Conservation (phyloP, 2,888 invertebrate genomes). For the Acanthoscelides obtectus region DNA sequence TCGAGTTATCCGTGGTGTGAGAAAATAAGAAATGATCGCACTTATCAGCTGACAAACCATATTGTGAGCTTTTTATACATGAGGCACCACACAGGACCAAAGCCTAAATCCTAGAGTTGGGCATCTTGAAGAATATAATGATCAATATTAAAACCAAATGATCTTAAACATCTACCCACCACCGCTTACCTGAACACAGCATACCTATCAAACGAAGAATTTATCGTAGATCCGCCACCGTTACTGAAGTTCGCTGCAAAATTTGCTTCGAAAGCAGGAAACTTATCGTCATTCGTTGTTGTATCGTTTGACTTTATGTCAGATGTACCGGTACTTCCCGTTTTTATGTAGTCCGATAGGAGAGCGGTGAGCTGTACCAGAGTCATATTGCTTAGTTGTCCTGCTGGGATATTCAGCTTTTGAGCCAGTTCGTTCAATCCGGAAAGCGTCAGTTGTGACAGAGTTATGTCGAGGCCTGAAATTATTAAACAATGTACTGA, state of each 20-base stretch:
- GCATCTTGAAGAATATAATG: too few species aligned
- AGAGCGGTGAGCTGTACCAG: conserved; percentile 81
- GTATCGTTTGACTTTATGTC: conserved; percentile 1
- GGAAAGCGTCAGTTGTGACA: conserved; percentile 76
- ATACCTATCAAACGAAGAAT: conserved; percentile 65
- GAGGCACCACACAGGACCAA: too few species aligned
- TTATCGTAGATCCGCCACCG: conserved; percentile 41
- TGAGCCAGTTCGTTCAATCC: conserved; percentile 75
- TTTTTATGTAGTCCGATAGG: conserved; percentile 52
- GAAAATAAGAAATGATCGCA: too few species aligned
- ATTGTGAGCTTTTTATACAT: too few species aligned
- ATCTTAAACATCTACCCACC: not conserved
- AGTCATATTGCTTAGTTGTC: conserved; percentile 78
- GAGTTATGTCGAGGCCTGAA: conserved; percentile 66
- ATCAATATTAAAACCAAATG: too few species aligned
- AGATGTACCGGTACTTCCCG: conserved; percentile 36
- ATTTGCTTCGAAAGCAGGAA: conserved; percentile 60
- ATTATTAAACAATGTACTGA: too few species aligned
- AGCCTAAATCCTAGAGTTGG: too few species aligned
- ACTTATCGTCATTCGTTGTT: conserved; percentile 32
- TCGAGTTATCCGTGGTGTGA: too few species aligned
- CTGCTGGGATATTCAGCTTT: conserved; percentile 71
- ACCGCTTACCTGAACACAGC: conserved; percentile 62
- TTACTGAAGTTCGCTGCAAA: conserved; percentile 68
- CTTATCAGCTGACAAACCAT: too few species aligned